A percentile compares a stretch with the other conserved stretches of the same genome.
Conservation (phyloP, 2,888 invertebrate species). For the Salpingus planirostris region DNA sequence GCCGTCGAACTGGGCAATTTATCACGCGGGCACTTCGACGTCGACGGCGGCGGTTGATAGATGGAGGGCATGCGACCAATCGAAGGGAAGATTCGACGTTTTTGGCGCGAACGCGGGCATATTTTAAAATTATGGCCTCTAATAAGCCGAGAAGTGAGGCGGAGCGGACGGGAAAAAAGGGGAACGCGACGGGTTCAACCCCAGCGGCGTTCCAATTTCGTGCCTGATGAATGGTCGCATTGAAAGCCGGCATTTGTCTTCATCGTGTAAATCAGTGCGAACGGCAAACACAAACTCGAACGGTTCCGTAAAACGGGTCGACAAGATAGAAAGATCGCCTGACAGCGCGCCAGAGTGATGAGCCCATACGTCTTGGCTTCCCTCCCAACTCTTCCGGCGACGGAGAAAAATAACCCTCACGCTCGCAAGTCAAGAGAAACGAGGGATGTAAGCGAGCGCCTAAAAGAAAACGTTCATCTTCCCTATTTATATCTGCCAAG, state of each 20-base stretch:
- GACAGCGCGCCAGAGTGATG: constrained; percentile 40
- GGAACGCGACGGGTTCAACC: too few relatives aligned
- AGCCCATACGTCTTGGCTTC: constrained; percentile 39
- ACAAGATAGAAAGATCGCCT: constrained; percentile 39
- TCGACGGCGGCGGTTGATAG: constrained; percentile 27
- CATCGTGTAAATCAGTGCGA: constrained; percentile 37
- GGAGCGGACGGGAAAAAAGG: constrained; percentile 1
- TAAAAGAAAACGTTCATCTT: constrained; percentile 39
- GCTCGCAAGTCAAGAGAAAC: constrained; percentile 34
- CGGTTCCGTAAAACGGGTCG: constrained; percentile 34
- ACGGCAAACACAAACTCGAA: constrained; percentile 37
- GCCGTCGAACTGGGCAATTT: constrained; percentile 29
- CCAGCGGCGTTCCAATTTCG: constrained; percentile 30
- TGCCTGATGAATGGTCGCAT: constrained; percentile 32
- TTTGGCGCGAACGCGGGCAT: constrained; percentile 9
- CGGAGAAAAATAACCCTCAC: constrained; percentile 41
- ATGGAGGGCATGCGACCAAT: constrained; percentile 24
- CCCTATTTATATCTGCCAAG: constrained; percentile 39
- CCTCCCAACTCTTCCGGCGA: constrained; percentile 28
- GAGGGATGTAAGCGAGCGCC: constrained; percentile 30
- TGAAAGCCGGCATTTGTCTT: constrained; percentile 40
- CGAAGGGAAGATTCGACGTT: constrained; percentile 14
- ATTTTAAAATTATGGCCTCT: constrained; percentile 11
- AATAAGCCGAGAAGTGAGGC: constrained; percentile 5
- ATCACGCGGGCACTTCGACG: constrained; percentile 23